A percentile compares a stretch with the other conserved stretches of the same genome.
These are phyloP conservation scores for Sebastes diaconus DNA, from an alignment of 2,797 vertebrate species.

Conservation along the genomic window DNA sequence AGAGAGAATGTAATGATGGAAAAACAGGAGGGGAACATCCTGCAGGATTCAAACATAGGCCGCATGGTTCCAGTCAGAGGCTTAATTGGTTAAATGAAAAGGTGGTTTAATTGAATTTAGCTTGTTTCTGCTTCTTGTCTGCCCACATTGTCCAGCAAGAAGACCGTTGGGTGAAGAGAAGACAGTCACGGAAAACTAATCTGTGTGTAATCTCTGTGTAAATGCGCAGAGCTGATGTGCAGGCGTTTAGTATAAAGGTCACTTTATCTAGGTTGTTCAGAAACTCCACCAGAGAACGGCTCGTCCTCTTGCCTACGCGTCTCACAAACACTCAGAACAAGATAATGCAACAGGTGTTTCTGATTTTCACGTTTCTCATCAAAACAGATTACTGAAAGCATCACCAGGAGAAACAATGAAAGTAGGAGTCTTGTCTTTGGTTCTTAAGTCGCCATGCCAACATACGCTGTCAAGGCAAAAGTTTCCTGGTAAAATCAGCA, in stretches of 20 bases:
- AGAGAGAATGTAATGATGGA: background rate
- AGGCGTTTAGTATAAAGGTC: conserved; percentile 16
- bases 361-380: background rate
- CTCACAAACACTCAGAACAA: background rate
- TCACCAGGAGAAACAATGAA: background rate
- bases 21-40: background rate
- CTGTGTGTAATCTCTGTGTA: background rate
- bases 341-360: background rate
- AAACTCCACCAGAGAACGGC: background rate
- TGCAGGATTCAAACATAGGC: background rate
- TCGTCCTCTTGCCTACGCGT: background rate
- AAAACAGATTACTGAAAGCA: background rate
- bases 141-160: background rate
- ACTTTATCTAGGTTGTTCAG: background rate
- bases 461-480: background rate
- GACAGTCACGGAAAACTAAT: background rate
- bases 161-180: background rate
- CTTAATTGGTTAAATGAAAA: conserved; percentile 6
- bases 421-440: background rate
- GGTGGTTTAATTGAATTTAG: conserved; percentile 16
- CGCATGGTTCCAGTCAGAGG: background rate
- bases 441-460: background rate
- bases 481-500: background rate
- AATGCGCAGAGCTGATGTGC: background rate
- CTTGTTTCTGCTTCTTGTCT: background rate